Base-by-base conservation (phyloP, 2,113 vertebrate genomes). In the Pedionomus torquatus region DNA sequence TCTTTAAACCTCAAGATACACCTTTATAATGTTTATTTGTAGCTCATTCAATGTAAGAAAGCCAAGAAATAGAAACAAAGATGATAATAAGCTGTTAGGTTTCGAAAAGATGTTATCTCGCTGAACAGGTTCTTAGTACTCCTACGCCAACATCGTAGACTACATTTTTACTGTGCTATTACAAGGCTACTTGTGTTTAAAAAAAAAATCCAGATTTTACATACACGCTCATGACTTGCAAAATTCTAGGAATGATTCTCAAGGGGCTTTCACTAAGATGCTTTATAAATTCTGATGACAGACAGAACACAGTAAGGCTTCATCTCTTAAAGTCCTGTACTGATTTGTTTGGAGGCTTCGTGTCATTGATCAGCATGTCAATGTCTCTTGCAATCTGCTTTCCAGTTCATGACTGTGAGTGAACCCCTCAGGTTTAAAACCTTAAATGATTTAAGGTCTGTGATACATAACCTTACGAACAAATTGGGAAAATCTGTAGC, bases 151-250 rank as follows among this genome's bases (percentile, higher is more conserved):
- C 84, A 88, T 52, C 16, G 17, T 20, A 68, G 69, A 64, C 46
- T 89, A 93, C 54, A 87, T 66, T 54, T 87, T 84, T 92, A 39
- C 95, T 93, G 52, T 75, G 74, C 60, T 68, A 49, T 85, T 94
- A 89, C 78, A 55, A 91, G 77, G 72, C 71, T 95, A 93, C 77
- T 95, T 69, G 52, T 57, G 72, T 68, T 85, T 49, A n/a, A 17
- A 92, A 72, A 58, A n/a, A 85, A 51, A n/a, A 86, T 20, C 75
- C 82, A 68, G 90, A 76, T 92, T 96, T 97, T 92, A 91, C 90
- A 96, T 74, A 94, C 89, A 93, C 11, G 94, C 95, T 97, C 91
- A 94, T 95, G 97, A 97, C 93, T 97, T 97, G 96, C 95, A 98
- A 97, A 97, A 97, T 92, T 96, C 95, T 93, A 90, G 57, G 83